phyloP scores from a whole-genome alignment of 2,888 invertebrate species.

The Callimorpha dominula region DNA sequence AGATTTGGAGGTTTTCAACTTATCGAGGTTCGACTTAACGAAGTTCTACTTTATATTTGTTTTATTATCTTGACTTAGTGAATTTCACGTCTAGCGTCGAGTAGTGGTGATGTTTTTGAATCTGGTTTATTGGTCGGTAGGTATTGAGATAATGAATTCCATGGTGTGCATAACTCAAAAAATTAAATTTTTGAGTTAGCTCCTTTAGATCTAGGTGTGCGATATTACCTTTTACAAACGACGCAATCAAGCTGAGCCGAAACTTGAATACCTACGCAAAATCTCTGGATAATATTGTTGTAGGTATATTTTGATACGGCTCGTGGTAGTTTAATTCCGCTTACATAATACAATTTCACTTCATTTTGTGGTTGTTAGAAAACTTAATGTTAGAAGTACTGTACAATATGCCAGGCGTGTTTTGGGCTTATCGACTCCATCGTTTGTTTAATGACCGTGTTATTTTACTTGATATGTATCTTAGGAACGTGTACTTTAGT shows the following conservation, averaged over 20 bases:
- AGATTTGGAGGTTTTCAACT: too few relatives aligned
- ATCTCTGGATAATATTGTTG: neutral
- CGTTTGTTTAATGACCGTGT: constrained; percentile 45
- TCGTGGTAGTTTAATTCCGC: constrained; percentile 4
- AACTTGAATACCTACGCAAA: neutral
- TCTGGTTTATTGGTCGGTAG: too few relatives aligned
- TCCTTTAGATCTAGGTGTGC: too few relatives aligned
- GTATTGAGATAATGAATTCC: too few relatives aligned
- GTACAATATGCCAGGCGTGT: constrained; percentile 10
- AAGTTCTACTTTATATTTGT: too few relatives aligned
- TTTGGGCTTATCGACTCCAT: constrained; percentile 44
- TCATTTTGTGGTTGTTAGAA: constrained; percentile 36
- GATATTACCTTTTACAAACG: neutral
- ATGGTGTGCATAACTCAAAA: too few relatives aligned
- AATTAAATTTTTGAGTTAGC: too few relatives aligned
- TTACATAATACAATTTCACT: constrained; percentile 34
- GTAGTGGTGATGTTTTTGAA: too few relatives aligned
- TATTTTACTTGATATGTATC: constrained; percentile 43
- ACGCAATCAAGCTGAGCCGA: neutral
- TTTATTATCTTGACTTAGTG: too few relatives aligned
- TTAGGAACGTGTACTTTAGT: constrained; percentile 13
- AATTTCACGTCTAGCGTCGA: too few relatives aligned
- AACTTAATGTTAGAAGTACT: constrained; percentile 33
- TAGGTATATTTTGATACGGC: neutral
- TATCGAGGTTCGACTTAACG: too few relatives aligned